Evolutionary conservation across 2,888 invertebrate genomes (phyloP).

Genomic region (Cerastoderma edule): DNA sequence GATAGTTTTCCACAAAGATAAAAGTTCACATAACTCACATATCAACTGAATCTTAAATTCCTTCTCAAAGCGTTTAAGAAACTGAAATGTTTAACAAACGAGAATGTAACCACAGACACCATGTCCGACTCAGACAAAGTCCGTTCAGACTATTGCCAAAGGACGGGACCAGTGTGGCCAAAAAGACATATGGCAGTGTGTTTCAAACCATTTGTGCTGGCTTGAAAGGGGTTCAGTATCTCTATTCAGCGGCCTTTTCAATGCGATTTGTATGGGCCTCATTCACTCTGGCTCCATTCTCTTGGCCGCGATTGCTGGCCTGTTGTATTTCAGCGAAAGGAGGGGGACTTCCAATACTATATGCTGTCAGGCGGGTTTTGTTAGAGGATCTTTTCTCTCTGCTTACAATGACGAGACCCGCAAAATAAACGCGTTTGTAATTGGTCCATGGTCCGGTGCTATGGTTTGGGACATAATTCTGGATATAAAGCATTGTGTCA

Average conservation of each 20-base stretch:
- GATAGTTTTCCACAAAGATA: no score
- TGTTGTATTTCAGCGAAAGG: neutral
- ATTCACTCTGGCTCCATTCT: constrained; percentile 18
- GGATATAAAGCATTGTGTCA: no score
- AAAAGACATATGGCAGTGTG: constrained; percentile 38
- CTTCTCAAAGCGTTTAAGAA: no score
- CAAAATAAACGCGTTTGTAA: no score
- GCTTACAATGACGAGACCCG: no score
- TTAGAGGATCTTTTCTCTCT: neutral
- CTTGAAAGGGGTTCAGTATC: constrained; percentile 14
- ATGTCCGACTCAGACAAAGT: neutral
- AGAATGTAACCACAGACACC: no score
- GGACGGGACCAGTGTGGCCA: neutral
- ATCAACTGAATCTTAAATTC: no score
- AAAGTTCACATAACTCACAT: no score
- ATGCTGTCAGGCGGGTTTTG: constrained; percentile 6
- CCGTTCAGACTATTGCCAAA: neutral
- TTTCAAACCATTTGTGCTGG: constrained; percentile 27
- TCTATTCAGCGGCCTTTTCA: constrained; percentile 31
- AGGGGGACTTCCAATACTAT: constrained; percentile 10
- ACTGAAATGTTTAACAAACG: no score
- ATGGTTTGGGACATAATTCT: no score
- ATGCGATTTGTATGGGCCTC: constrained; percentile 10
- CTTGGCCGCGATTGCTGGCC: neutral
- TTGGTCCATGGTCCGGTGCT: no score